Evolutionary conservation across 2,888 invertebrate genomes (phyloP).

Genomic region (Silvanus unidentatus): DNA sequence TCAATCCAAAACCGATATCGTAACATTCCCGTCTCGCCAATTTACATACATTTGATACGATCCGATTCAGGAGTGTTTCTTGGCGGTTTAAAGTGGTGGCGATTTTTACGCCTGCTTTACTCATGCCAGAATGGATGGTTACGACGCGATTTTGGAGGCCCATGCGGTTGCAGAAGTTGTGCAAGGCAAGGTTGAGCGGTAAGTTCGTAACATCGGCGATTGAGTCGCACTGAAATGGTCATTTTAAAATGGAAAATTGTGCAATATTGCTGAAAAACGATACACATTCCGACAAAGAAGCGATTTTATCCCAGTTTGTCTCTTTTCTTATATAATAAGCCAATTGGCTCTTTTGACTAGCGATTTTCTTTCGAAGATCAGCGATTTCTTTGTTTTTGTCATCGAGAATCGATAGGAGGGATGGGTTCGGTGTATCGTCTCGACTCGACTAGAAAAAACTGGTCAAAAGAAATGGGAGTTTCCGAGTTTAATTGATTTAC

Average conservation of each 20-base stretch:
- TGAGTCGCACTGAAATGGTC: constrained; percentile 27
- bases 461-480: constrained; percentile 11
- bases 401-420: constrained; percentile 29
- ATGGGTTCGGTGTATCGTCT: constrained; percentile 1
- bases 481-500: too few species aligned
- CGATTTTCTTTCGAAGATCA: constrained; percentile 29
- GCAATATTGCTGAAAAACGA: neutral
- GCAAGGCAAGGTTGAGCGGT: constrained; percentile 32
- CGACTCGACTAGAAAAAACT: constrained; percentile 34
- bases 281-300: constrained; percentile 26
- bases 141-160: constrained; percentile 32
- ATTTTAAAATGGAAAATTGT: constrained; percentile 8
- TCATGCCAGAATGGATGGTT: constrained; percentile 32
- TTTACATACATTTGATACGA: neutral
- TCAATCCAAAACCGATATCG: neutral
- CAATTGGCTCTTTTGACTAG: constrained; percentile 37
- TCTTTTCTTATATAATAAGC: constrained; percentile 33
- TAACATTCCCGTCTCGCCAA: neutral
- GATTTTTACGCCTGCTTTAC: constrained; percentile 24
- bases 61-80: constrained; percentile 24
- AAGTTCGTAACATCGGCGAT: constrained; percentile 30
- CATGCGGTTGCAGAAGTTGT: constrained; percentile 29
- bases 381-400: constrained; percentile 35
- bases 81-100: constrained; percentile 23
- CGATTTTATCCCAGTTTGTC: constrained; percentile 24